Evolutionary conservation across 2,113 vertebrate species (phyloP), one percentile per base, ranked within the genome.

Genomic region (Chloebia gouldiae): DNA sequence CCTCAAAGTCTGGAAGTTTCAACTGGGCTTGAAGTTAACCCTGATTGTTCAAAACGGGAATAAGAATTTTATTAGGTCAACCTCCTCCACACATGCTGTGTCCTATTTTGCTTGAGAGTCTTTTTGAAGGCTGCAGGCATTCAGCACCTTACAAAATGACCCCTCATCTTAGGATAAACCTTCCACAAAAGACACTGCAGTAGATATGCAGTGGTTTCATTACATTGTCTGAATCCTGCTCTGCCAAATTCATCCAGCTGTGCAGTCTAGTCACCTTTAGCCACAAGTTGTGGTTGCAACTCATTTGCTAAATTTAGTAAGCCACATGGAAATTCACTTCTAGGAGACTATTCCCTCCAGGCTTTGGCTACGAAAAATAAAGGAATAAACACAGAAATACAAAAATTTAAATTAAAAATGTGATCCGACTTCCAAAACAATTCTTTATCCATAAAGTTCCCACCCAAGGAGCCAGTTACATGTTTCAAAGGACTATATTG

Each of bases 401-500:
- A 47, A 76, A 75, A 24, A 59, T 21, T 64, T 49, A 75, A 72
- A 75, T 72, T 76, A 23, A 70, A 96, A 95, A 25, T 64, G 37
- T 84, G 77, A 92, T 84, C 23, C 64, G 77, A 86, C 87, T 80
- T 79, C 35, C 4, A 3, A 88, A 93, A 81, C 39, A 88, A 66
- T 75, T 78, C 33, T 86, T 87, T 65, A 76, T 56, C 75, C 76
- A 77, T 90, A 40, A 90, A 86, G 69, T 76, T 95, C 84, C 96
- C 95, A 95, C 95, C 93, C 88, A 91, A 88, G 51, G 82, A 94
- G 72, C 35, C 56, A 95, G 76, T 91, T 77, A 56, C 11, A 90
- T 79, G 79, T 76, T 96, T 94, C 84, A 94, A 94, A 86, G 72
- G 92, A 93, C 77, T 61, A 94, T 94, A 96, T 95, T 97, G 96